Base-by-base conservation (phyloP, 2,113 vertebrate species). In the Odobenus rosmarus region DNA sequence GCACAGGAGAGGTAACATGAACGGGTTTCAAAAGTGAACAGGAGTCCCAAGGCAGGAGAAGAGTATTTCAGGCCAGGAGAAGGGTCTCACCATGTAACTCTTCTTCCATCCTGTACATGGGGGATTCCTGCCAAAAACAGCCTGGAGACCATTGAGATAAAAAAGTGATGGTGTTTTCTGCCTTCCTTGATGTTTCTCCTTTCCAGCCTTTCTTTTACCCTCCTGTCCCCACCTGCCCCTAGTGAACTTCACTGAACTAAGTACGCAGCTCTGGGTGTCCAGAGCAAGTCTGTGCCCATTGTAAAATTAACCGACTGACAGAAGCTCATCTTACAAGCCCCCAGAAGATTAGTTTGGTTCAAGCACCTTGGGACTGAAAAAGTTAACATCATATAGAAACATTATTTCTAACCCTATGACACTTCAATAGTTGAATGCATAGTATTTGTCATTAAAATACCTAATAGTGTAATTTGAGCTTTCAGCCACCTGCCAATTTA, bases 381-480 rank as follows among this genome's bases (percentile, higher is more conserved):
- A 84, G 18, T 93, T 79, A 59, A 59, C 49, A 36, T 62, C 46
- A 93, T 5, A 85, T 67, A 74, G 64, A 90, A 62, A 83, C 18
- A 79, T 8, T 80, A 39, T 84, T 74, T 88, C 46, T 53, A 90
- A 49, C 53, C 31, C 42, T 61, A 14, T 42, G 57, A 31, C 55
- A 72, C 46, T 92, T 69, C 24, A 86, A 23, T 81, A 49, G 23
- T 53, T 61, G 77, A 77, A 62, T 76, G 39, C 26, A 49, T 89
- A 64, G 42, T 93, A 16, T 88, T 93, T 69, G 90, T 91, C 19
- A 62, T 77, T 61, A 79, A 93, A 93, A 71, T 90, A n/a, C 5
- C 81, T 82, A 79, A 23, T 39, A 51, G 15, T 89, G 5, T 77
- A 77, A 79, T 95, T 74, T 39, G 71, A 76, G 71, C 49, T 72